Base-by-base conservation (phyloP, 2,113 vertebrate species). In the Serinus canaria region DNA sequence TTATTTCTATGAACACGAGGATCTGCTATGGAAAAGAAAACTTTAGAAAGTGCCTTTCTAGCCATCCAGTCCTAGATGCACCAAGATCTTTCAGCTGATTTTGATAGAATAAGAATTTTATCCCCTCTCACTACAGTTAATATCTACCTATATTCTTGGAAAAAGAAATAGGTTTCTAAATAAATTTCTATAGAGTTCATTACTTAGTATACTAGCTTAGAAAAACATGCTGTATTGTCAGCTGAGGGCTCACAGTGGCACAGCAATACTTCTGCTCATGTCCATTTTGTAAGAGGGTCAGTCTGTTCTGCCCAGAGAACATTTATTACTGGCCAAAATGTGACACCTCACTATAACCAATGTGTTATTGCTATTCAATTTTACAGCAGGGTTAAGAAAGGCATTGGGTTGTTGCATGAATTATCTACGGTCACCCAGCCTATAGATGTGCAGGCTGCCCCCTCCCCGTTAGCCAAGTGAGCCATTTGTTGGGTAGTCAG, bases 401-500 rank as follows among this genome's bases (percentile, higher is more conserved):
- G 56, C n/a, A 20, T 23, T 31, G 39, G 67, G 27, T 47, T 83
- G n/a, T 59, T 53, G 49, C 67, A 63, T 63, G 50, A 68, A 78
- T 85, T 63, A 85, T 78, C 90, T 49, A 63, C n/a, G 17, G 90
- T 87, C 81, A 62, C 62, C 47, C 83, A 73, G 43, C 76, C 60
- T 49, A 9, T 13, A 41, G 87, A 70, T 15, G 22, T 25, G 73
- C 70, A 59, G 83, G 60, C 90, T 68, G 85, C 44, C 79, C 87
- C 70, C 79, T 88, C 59, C 59, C 75, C 1, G 2, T 46, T 17
- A 60, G 72, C 75, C 1, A 1, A 80, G 76, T 1, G 6, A 89
- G 44, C 82, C 94, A 43, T 95, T 95, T 94, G 93, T 89, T 92
- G 92, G 87, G 83, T 90, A 95, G 83, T 89, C 91, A 94, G 47